A percentile compares a stretch with the other conserved stretches of the same genome.
These are phyloP conservation scores for Serripes groenlandicus DNA, from an alignment of 2,888 invertebrate species.

Conservation along the genomic window DNA sequence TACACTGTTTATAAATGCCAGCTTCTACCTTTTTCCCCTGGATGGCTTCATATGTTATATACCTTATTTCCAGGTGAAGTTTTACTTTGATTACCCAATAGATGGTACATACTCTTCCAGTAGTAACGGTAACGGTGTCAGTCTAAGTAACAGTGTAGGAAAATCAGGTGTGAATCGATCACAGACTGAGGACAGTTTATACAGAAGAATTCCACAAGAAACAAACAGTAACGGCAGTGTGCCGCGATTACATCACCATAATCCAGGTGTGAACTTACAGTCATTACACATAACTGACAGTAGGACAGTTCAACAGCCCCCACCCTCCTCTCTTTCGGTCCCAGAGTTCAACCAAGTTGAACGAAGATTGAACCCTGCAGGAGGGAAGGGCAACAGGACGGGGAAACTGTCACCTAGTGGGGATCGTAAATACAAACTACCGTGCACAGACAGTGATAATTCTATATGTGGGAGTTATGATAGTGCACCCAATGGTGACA, in stretches of 20 bases:
- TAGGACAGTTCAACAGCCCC: conserved; percentile 5
- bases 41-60: no score
- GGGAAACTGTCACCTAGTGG: conserved; percentile 34
- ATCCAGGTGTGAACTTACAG: background rate
- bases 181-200: conserved; percentile 40
- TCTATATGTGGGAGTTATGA: conserved; percentile 17
- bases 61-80: conserved; percentile 64
- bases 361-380: background rate
- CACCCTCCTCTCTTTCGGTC: conserved; percentile 48
- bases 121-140: background rate
- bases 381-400: background rate
- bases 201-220: background rate
- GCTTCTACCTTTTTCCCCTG: no score
- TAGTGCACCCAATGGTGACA: conserved; percentile 64
- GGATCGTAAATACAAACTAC: conserved; percentile 11
- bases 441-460: conserved; percentile 33
- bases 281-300: background rate
- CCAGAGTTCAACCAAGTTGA: conserved; percentile 45
- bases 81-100: conserved; percentile 58
- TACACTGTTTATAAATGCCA: no score
- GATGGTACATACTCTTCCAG: conserved; percentile 37
- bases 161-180: conserved; percentile 39
- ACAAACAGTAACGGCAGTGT: conserved; percentile 20
- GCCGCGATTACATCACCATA: background rate
- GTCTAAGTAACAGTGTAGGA: conserved; percentile 3